These are phyloP conservation scores for Saccostrea cuccullata DNA, from an alignment of 1,140 invertebrate species.

Conservation along the genomic window DNA sequence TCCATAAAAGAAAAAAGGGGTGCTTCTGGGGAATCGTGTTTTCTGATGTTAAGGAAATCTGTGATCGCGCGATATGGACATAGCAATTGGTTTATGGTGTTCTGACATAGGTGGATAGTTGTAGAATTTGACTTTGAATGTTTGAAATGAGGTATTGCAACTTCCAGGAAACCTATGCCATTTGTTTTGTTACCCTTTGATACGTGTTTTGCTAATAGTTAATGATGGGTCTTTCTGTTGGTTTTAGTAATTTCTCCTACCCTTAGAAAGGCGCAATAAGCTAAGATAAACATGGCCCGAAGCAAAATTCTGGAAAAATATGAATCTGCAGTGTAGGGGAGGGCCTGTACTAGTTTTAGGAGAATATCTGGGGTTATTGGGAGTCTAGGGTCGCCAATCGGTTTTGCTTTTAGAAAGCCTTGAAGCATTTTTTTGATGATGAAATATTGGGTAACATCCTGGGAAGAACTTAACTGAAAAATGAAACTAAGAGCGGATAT, in stretches of 20 bases:
- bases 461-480: background rate
- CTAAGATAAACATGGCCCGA: slow-evolving; percentile 31
- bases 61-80: background rate
- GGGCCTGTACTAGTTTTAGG: background rate
- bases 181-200: background rate
- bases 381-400: background rate
- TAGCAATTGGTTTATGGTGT: background rate
- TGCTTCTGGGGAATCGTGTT: background rate
- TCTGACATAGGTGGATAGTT: background rate
- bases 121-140: background rate
- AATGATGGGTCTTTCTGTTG: background rate
- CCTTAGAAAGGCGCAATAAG: slow-evolving; percentile 41
- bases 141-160: background rate
- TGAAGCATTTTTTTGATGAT: background rate
- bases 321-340: background rate
- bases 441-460: background rate
- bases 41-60: background rate
- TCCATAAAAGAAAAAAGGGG: background rate
- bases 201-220: background rate
- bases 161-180: background rate
- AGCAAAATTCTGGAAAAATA: background rate
- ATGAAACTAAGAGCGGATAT: slow-evolving; percentile 5
- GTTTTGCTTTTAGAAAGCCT: background rate
- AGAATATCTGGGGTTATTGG: slow-evolving; percentile 25
- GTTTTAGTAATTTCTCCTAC: slow-evolving; percentile 32